Evolutionary conservation across 2,797 vertebrate species (phyloP).

Genomic region (Sparidentex hasta): DNA sequence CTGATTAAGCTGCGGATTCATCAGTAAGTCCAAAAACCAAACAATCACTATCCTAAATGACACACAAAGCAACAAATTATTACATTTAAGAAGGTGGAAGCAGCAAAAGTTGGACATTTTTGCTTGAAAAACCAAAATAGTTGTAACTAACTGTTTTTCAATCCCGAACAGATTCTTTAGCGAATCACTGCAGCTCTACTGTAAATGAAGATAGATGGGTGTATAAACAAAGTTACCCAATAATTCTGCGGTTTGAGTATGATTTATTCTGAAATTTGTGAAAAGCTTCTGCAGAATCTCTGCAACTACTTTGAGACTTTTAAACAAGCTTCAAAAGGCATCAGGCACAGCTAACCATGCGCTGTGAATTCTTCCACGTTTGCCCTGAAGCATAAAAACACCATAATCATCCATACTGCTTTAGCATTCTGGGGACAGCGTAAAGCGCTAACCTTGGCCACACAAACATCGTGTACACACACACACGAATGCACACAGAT

Average conservation of each 20-base stretch:
- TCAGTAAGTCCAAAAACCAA: too few species aligned
- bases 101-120: too few species aligned
- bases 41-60: too few species aligned
- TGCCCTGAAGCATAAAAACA: constrained; percentile 16
- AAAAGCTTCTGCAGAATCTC: neutral
- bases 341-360: neutral
- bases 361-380: constrained; percentile 7
- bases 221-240: too few species aligned
- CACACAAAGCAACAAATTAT: too few species aligned
- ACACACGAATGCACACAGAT: neutral
- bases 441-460: constrained; percentile 10
- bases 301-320: neutral
- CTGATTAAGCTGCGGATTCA: too few species aligned
- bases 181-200: too few species aligned
- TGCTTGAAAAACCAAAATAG: too few species aligned
- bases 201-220: too few species aligned
- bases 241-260: neutral
- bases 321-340: constrained; percentile 20
- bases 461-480: constrained; percentile 7
- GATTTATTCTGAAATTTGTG: neutral
- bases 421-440: constrained; percentile 10
- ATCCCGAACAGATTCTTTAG: too few species aligned
- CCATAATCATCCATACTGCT: neutral
- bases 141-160: too few species aligned
- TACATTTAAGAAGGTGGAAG: too few species aligned